Conservation (phyloP, 2,888 invertebrate species). For the Drosophila kambysellisi region DNA sequence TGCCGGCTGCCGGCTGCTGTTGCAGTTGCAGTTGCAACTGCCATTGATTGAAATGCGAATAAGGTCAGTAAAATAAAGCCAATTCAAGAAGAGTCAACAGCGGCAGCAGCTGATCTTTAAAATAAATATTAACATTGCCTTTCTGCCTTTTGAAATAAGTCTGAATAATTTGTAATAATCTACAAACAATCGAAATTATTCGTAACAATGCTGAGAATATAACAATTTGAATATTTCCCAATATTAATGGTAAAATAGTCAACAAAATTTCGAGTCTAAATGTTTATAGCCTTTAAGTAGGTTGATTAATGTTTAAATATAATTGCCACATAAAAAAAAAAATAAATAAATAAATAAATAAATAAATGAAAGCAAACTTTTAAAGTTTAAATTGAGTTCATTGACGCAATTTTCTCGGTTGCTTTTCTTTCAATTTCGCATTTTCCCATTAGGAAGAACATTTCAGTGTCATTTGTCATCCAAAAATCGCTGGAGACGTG, state of each 20-base stretch:
- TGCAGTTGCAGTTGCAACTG: conserved; percentile 25
- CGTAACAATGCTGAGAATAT: neutral
- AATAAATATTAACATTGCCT: neutral
- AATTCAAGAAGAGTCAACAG: conserved; percentile 21
- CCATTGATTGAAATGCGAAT: conserved; percentile 26
- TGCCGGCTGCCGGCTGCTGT: conserved; percentile 14
- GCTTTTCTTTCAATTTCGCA: conserved; percentile 28
- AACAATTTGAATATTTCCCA: neutral
- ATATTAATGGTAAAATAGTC: neutral
- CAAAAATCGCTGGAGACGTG: conserved; percentile 20
- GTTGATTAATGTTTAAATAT: too few species aligned
- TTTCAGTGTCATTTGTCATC: conserved; percentile 44
- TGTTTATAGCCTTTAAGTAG: too few species aligned
- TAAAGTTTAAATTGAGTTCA: neutral
- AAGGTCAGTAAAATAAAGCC: conserved; percentile 19
- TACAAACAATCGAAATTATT: neutral
- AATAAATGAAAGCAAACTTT: neutral
- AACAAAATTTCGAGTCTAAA: neutral
- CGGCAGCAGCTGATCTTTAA: conserved; percentile 10
- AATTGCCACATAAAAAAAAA: too few species aligned
- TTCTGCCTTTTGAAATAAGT: neutral
- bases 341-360: too few species aligned
- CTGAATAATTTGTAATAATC: neutral
- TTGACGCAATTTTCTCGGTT: conserved; percentile 30
- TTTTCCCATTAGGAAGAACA: conserved; percentile 42